Conservation (phyloP, 1,140 invertebrate genomes). For the Zophobas atratus region DNA sequence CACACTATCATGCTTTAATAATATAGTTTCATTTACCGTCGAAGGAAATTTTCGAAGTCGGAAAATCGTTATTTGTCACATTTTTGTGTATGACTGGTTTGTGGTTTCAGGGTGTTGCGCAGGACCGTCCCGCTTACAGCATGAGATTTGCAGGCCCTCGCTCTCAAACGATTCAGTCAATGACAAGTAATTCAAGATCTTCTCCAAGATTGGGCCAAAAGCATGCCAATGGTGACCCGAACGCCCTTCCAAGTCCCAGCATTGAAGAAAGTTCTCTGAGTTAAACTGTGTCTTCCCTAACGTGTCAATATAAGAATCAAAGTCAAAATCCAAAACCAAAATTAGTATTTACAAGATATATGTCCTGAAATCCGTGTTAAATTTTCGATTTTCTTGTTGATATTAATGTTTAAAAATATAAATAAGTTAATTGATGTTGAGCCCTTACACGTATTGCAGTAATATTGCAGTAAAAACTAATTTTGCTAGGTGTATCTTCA, state of each 20-base stretch:
- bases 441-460: constrained; percentile 32
- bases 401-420: constrained; percentile 28
- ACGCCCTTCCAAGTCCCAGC: constrained; percentile 66
- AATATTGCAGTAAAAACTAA: constrained; percentile 43
- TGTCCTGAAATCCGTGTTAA: constrained; percentile 45
- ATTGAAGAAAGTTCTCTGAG: constrained; percentile 69
- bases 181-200: constrained; percentile 69
- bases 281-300: constrained; percentile 53
- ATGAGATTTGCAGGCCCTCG: constrained; percentile 68
- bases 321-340: constrained; percentile 34
- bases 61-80: neutral
- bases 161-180: constrained; percentile 71
- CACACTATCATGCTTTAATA: no score
- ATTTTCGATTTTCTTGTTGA: constrained; percentile 42
- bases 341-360: constrained; percentile 40
- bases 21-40: no score
- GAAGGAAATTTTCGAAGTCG: neutral
- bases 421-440: constrained; percentile 45
- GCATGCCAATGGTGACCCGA: constrained; percentile 68
- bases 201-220: constrained; percentile 61
- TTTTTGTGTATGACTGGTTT: no score
- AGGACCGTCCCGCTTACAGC: constrained; percentile 66
- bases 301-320: constrained; percentile 28
- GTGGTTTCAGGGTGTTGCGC: constrained; percentile 55
- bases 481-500: constrained; percentile 32